phyloP scores from a whole-genome alignment of 2,113 vertebrate species.

The Dendrocopos noguchii region DNA sequence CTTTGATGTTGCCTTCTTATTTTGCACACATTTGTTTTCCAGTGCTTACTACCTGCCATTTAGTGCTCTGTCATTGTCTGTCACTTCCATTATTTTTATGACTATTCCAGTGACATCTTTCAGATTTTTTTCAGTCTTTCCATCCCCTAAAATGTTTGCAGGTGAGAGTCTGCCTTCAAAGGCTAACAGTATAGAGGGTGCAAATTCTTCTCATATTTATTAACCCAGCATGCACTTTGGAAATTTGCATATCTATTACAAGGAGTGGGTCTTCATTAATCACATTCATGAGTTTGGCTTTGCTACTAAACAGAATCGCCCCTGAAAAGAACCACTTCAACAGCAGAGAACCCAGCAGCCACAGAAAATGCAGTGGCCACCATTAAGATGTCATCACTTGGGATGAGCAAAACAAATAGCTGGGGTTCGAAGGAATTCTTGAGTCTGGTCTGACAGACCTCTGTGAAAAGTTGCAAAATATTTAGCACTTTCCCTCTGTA shows the following conservation, averaged over 20 bases:
- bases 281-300: not conserved
- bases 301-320: not conserved
- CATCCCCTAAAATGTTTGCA: not conserved
- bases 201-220: not conserved
- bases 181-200: not conserved
- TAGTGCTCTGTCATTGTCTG: conserved; percentile 58
- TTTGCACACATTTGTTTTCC: conserved; percentile 70
- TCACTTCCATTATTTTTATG: conserved; percentile 58
- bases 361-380: not conserved
- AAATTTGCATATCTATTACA: not conserved
- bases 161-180: not conserved
- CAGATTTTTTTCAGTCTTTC: conserved; percentile 48
- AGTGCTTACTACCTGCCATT: conserved; percentile 55
- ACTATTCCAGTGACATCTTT: conserved; percentile 21
- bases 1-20: conserved; percentile 67
- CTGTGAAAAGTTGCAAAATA: not conserved
- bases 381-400: not conserved
- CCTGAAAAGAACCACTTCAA: not conserved
- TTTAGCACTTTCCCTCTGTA: not conserved
- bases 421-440: not conserved
- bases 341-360: not conserved
- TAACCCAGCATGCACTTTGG: not conserved
- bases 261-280: not conserved
- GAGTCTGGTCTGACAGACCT: not conserved
- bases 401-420: not conserved